Evolutionary conservation across 2,797 vertebrate species (phyloP).

Genomic region (Parotocinclus haroldoi): DNA sequence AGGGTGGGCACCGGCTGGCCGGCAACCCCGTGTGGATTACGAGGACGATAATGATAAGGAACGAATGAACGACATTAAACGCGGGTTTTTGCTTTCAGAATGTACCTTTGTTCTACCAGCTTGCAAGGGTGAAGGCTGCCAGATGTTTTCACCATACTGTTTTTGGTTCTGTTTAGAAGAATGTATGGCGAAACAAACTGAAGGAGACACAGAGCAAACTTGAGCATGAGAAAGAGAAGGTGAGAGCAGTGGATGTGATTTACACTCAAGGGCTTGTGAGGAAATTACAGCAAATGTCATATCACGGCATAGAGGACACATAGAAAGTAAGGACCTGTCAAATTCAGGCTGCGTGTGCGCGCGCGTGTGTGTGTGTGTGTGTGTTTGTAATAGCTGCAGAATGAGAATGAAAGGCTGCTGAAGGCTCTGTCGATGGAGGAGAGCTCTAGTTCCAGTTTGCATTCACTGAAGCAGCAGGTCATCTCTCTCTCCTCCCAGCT

Average conservation of each 20-base stretch:
- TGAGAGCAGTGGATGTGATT: slow-evolving; percentile 26
- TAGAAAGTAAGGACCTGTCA: not conserved
- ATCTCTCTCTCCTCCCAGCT: slow-evolving; percentile 48
- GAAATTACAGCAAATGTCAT: no score
- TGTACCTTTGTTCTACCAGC: no score
- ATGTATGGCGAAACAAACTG: slow-evolving; percentile 59
- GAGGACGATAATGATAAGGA: no score
- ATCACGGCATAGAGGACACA: no score
- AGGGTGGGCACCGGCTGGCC: no score
- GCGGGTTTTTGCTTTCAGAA: no score
- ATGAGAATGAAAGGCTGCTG: slow-evolving; percentile 55
- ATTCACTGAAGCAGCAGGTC: slow-evolving; percentile 49
- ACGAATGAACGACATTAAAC: no score
- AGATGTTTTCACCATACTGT: no score
- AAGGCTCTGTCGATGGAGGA: slow-evolving; percentile 57
- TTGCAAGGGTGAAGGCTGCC: no score
- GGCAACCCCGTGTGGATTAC: no score
- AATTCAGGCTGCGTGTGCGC: not conserved
- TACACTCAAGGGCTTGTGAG: no score
- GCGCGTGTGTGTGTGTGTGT: slow-evolving; percentile 16
- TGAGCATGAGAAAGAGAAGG: slow-evolving; percentile 56
- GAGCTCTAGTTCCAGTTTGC: slow-evolving; percentile 48
- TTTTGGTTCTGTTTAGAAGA: slow-evolving; percentile 56
- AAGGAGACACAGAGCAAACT: slow-evolving; percentile 55
- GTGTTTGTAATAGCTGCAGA: slow-evolving; percentile 53